Evolutionary conservation across 2,113 vertebrate species (phyloP), one percentile per base, ranked within the genome.

Genomic region (Athene cunicularia): DNA sequence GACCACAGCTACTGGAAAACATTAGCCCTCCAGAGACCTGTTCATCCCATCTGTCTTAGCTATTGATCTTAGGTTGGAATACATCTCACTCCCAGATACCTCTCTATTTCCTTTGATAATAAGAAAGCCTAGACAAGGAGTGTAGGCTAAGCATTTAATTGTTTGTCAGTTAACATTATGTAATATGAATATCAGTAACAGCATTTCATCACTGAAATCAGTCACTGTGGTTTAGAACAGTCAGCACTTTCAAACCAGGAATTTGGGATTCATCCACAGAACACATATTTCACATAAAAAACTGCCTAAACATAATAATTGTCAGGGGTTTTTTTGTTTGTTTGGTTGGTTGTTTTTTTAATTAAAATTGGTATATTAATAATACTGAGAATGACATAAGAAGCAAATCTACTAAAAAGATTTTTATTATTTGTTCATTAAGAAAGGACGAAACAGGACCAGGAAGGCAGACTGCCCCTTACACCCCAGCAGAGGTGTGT

Each of bases 401-500:
- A 84, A 88, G 37, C 2, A 13, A 80, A 88, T 19, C 39, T 67
- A 30, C 9, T 37, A 5, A 52, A 64, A 79, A 8, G 2, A 5
- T 15, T n/a, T 73, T 74, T 67, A 43, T 41, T 2, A 47, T 59
- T 60, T 64, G 7, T 20, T 4, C 10, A n/a, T 45, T 37, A 45
- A 49, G 23, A 86, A 88, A 82, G 3, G 22, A n/a, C 26, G 23
- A 49, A 66, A 32, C 4, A 79, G 28, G 47, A 41, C 15, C 1
- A 9, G 32, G 14, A 75, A 86, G 26, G 43, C 32, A 88, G 70
- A 8, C 14, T 74, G 21, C 7, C 12, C 22, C 14, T 66, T 39
- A 24, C 1, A 1, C 7, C 15, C 55, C 22, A 18, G 19, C 26
- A 21, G 0, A 2, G 56, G 35, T 1, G 12, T 14, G 23, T 0